Conservation (phyloP, 2,888 invertebrate genomes). For the Netelia fuscicornis region DNA sequence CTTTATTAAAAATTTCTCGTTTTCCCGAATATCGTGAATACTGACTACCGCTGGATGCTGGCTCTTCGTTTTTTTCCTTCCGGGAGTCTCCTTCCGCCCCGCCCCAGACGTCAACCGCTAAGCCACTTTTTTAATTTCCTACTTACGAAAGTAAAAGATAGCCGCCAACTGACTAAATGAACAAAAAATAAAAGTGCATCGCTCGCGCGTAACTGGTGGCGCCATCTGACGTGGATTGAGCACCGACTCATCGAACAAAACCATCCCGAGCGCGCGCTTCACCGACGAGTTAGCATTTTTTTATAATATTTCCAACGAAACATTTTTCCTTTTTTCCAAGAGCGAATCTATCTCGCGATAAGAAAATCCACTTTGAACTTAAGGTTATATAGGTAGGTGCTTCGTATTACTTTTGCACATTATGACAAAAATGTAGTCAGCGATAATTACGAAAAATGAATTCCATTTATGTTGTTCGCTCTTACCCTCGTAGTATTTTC, state of each 20-base stretch:
- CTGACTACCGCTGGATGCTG: neutral
- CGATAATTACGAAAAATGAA: too few species aligned
- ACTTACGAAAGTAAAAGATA: conserved; percentile 11
- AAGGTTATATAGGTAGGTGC: too few species aligned
- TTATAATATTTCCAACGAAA: neutral
- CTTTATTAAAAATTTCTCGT: conserved; percentile 44
- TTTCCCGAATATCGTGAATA: conserved; percentile 30
- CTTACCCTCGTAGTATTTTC: too few species aligned
- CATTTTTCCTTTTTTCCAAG: neutral
- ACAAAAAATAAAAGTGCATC: conserved; percentile 52
- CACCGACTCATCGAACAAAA: conserved; percentile 28
- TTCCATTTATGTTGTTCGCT: too few species aligned
- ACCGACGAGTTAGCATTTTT: conserved; percentile 4
- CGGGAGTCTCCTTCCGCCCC: neutral
- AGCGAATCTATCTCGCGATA: too few species aligned
- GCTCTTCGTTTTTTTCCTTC: neutral
- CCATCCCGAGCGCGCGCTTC: conserved; percentile 16
- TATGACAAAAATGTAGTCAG: too few species aligned
- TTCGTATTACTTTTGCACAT: too few species aligned
- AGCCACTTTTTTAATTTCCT: conserved; percentile 28
- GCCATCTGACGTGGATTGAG: conserved; percentile 62
- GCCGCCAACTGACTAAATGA: conserved; percentile 10
- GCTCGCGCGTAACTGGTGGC: conserved; percentile 49
- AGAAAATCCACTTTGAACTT: too few species aligned
- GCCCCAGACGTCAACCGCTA: neutral